Base-by-base conservation (phyloP, 2,797 vertebrate genomes). In the Sebastes baramenuke region DNA sequence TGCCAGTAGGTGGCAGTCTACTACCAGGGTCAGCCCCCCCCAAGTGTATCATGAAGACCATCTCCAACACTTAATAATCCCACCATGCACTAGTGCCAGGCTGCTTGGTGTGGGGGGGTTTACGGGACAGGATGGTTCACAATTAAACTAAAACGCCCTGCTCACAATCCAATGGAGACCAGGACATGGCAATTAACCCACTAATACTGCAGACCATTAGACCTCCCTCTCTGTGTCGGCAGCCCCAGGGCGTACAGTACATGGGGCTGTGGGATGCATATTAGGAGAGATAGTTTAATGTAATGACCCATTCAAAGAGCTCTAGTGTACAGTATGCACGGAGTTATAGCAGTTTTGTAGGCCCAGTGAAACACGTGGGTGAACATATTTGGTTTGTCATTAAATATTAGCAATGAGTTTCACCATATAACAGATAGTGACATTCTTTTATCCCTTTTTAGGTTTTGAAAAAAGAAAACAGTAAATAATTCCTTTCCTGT, bases 201-300 rank as follows among this genome's bases (percentile, higher is more conserved):
- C 96, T 98, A 98, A 98, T 97, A 97, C 96, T 96, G 96, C 95
- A 96, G 96, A 95, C 97, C 96, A 97, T 98, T 97, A 97, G 97
- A 96, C 95, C 95, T 95, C 96, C 96, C 96, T 96, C 95, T 96
- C 94, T 95, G 96, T 79, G 85, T 94, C 95, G 91, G 95, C 95
- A 95, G 96, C 97, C 96, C 25, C 95, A 94, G 96, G 96, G 97
- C 95, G 95, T 94, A 94, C 95, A 95, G 95, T 38, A 93, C 96
- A 94, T 90, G 94, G 95, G 95, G 95, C 97, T 96, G 95, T 94
- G 95, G 96, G 96, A 97, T 96, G 70, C 83, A 77, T 80, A 97
- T 97, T 97, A 97, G 93, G 94, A 96, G 96, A 96, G 96, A 96
- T 95, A 96, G 95, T 97, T 97, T 97, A 97, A 98, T 95, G 96